Evolutionary conservation across 2,888 invertebrate genomes (phyloP), one percentile per base, ranked within the genome.

Genomic region (Dynastes grantii): DNA sequence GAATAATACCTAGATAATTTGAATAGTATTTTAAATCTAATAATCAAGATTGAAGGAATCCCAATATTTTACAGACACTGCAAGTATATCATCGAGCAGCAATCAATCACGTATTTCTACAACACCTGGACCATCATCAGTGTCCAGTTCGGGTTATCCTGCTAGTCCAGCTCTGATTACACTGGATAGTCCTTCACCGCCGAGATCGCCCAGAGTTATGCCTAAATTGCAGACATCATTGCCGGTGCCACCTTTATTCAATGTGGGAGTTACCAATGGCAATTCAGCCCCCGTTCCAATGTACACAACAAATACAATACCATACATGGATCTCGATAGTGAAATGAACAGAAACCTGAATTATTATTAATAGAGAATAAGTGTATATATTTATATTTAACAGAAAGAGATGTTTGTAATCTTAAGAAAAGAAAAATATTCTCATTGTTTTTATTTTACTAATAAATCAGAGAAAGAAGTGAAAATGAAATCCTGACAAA

Each of bases 171-270:
- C 89, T 67, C 88, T 88, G 16, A 93, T 93, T 85, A 92, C 92
- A 55, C 88, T 93, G 84, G 93, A 93, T 89, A 92, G 91, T 84
- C 92, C 92, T 1, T 92, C 92, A 13, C 93, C 92, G 51, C 92
- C 92, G 68, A 89, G 86, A 55, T 88, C 88, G 11, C 88, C 88
- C 0, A 64, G 68, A 63, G 68, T 78, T 37, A 68, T 77, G 67
- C 76, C 64, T 16, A 64, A 77, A 68, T 6, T 58, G 55, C 76
- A 67, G 45, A 58, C 61, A 55, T 29, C 53, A 40, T 45, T 77
- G 51, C 76, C 76, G 29, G 76, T 58, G 37, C 55, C 68, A 61
- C 76, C 76, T 77, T 40, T 75, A 11, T 68, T 55, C 49, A 77
- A 61, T 65, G 58, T 58, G 40, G 73, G 73, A 75, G 71, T 79